Base-by-base conservation (phyloP, 2,888 invertebrate genomes). In the Volucella zonaria region DNA sequence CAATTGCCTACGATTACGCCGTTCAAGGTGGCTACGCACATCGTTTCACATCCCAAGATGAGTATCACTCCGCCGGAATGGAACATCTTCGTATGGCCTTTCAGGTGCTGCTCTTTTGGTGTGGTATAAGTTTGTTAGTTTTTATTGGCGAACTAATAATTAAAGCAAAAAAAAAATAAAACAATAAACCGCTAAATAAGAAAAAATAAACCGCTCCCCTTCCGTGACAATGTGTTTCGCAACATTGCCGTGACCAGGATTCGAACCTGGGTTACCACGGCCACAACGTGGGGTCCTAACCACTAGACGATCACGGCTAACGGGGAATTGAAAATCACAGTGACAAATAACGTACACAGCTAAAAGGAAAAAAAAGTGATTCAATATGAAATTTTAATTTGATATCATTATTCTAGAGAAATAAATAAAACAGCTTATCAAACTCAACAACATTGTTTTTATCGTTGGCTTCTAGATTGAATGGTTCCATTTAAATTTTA, bases 221-320 rank as follows among this genome's bases (percentile, higher is more conserved):
- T 31, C 31, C 31, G 31, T 31, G 31, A 31, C 31, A 31, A 31
- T 31, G 23, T 3, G 31, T 6, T 54, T 56, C 10, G 40, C 14
- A 78, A 77, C 89, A 90, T 89, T 89, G 89, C 89, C 90, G 90
- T 89, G 89, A 89, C 89, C 90, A 89, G 90, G 89, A 89, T 90
- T 89, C 90, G 89, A 89, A 89, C 89, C 89, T 89, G 89, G 89
- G 89, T 89, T 89, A 90, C 89, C 89, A 90, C 89, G 89, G 89
- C 89, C 89, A 89, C 89, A 89, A 89, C 89, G 89, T 90, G 89
- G 89, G 89, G 89, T 89, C 89, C 89, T 90, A 90, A 89, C 90
- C 89, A 89, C 89, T 89, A 90, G 89, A 89, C 89, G 90, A 90
- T 89, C 89, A 89, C 89, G 89, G 90, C 89, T 89, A 89, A 52